A percentile compares a stretch with the other conserved stretches of the same genome.
Evolutionary conservation across 2,113 vertebrate species (phyloP).

Genomic region (Progne subis): DNA sequence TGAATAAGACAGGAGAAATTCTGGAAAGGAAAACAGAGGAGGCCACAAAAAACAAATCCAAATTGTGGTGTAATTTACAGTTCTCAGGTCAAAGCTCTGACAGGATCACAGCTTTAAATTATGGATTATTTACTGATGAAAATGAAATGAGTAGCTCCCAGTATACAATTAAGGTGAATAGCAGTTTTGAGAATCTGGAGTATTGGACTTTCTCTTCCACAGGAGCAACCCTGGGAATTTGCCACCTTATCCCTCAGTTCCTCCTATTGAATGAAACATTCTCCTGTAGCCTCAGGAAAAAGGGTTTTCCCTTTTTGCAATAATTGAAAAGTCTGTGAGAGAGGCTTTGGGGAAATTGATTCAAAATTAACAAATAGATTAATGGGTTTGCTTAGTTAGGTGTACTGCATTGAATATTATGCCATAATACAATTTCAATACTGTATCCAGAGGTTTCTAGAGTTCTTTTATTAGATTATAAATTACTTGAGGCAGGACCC

Average conservation of each 20-base stretch:
- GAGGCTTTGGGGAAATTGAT: background rate
- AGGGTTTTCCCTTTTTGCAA: background rate
- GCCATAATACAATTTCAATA: background rate
- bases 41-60: background rate
- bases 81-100: background rate
- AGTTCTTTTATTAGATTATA: background rate
- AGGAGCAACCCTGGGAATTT: background rate
- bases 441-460: background rate
- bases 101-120: background rate
- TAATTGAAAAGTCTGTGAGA: background rate
- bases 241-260: background rate
- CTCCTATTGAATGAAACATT: background rate
- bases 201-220: background rate
- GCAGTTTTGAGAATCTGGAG: background rate
- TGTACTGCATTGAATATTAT: background rate
- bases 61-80: background rate
- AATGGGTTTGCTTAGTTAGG: background rate
- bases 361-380: background rate
- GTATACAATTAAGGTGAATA: background rate
- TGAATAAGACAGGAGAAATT: background rate
- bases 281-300: background rate
- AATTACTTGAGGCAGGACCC: background rate
- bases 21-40: background rate
- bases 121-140: background rate
- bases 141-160: background rate